Conservation (phyloP, 35 echinoderm and acorn worm species). For the Holothuria glaberrima region DNA sequence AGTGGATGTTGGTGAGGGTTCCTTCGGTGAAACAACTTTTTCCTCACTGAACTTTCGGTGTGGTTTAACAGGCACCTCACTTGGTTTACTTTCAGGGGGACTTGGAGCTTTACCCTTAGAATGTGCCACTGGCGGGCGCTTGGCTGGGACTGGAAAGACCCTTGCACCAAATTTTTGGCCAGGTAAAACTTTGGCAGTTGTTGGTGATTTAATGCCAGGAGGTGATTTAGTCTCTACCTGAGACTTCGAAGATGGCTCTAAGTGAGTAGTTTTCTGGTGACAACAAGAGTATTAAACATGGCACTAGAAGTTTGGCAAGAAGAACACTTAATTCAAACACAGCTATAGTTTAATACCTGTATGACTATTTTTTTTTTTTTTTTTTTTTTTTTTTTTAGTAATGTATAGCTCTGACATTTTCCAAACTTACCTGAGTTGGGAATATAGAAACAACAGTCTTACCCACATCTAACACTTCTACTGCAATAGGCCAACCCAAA, state of each 20-base stretch:
- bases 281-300: not conserved
- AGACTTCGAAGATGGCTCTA: constrained; percentile 3
- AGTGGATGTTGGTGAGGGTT: not conserved
- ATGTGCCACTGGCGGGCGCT: not conserved
- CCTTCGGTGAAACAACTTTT: constrained; percentile 1
- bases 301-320: not conserved
- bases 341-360: too few relatives aligned
- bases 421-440: too few relatives aligned
- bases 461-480: too few relatives aligned
- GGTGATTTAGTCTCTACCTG: not conserved
- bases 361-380: too few relatives aligned
- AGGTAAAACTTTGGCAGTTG: constrained; percentile 2
- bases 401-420: too few relatives aligned
- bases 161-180: not conserved
- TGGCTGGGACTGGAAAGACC: constrained; percentile 9
- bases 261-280: constrained; percentile 20
- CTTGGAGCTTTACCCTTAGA: constrained; percentile 45
- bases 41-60: not conserved
- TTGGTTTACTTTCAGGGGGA: not conserved
- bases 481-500: too few relatives aligned
- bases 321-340: too few relatives aligned
- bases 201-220: constrained; percentile 10
- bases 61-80: not conserved
- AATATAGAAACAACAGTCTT: too few relatives aligned
- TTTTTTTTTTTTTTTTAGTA: too few relatives aligned